A percentile compares a stretch with the other conserved stretches of the same genome.
Conservation (phyloP, 2,797 vertebrate species). For the Falco columbarius region DNA sequence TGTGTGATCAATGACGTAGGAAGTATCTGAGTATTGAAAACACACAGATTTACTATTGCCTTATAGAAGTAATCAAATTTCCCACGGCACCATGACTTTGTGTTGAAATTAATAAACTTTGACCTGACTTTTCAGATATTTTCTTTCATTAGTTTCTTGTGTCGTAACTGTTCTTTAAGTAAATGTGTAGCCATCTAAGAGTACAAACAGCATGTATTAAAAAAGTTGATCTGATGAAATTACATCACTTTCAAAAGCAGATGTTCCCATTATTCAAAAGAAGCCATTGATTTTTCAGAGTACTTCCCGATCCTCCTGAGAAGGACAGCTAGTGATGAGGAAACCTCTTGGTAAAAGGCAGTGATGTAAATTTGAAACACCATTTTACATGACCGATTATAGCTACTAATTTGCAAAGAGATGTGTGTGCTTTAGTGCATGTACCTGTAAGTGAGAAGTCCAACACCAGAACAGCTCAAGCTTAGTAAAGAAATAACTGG, state of each 20-base stretch:
- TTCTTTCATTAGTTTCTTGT: neutral
- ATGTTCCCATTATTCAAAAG: slow-evolving; percentile 42
- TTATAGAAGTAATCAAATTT: neutral
- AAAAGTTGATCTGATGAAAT: slow-evolving; percentile 1
- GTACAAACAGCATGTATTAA: neutral
- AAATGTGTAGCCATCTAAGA: neutral
- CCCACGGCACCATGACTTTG: neutral
- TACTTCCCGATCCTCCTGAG: slow-evolving; percentile 32
- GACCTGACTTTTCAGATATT: neutral
- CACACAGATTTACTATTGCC: neutral
- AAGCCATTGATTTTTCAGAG: slow-evolving; percentile 29
- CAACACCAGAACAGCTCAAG: neutral
- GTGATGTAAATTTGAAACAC: slow-evolving; percentile 15
- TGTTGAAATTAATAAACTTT: neutral
- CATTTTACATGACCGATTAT: slow-evolving; percentile 43
- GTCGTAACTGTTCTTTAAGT: neutral
- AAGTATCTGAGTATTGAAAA: neutral
- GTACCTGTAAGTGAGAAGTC: neutral
- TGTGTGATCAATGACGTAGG: neutral
- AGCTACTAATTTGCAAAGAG: slow-evolving; percentile 34
- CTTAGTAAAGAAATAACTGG: neutral
- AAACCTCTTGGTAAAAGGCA: slow-evolving; percentile 43
- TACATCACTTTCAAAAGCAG: slow-evolving; percentile 18
- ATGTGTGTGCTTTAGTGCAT: neutral
- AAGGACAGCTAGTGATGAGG: slow-evolving; percentile 27